These are phyloP conservation scores for Caradrina kadenii DNA, from an alignment of 2,888 invertebrate species.

Conservation along the genomic window DNA sequence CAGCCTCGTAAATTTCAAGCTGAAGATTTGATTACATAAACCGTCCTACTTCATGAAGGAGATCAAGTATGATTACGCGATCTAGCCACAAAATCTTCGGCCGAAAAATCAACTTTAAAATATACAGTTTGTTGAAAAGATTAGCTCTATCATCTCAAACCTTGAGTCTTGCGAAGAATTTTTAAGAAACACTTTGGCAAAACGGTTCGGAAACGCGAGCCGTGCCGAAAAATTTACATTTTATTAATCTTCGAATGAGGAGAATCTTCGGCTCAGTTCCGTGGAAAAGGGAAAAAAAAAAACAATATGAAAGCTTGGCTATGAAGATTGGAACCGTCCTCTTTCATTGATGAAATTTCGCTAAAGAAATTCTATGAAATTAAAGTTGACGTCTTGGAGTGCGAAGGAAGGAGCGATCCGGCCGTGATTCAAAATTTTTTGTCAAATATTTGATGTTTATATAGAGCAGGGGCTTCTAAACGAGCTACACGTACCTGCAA, in stretches of 20 bases:
- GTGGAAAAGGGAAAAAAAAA: slow-evolving; percentile 49
- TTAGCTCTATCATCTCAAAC: slow-evolving; percentile 59
- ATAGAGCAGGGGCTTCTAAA: neutral
- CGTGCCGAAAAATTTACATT: slow-evolving; percentile 76
- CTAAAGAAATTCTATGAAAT: slow-evolving; percentile 59
- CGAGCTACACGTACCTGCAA: neutral
- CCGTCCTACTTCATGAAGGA: slow-evolving; percentile 24
- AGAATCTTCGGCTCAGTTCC: slow-evolving; percentile 58
- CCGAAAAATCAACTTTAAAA: slow-evolving; percentile 59
- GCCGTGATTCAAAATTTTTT: slow-evolving; percentile 11
- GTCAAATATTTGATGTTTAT: slow-evolving; percentile 23
- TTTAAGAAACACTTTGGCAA: slow-evolving; percentile 64
- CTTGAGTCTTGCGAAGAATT: slow-evolving; percentile 51
- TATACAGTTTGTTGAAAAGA: slow-evolving; percentile 65
- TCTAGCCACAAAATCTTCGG: slow-evolving; percentile 33
- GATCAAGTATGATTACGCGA: slow-evolving; percentile 38
- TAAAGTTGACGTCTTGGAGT: slow-evolving; percentile 54
- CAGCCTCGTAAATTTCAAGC: slow-evolving; percentile 22
- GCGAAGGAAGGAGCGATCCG: slow-evolving; percentile 4
- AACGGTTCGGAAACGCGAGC: slow-evolving; percentile 70
- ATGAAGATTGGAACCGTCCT: slow-evolving; percentile 63
- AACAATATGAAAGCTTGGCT: slow-evolving; percentile 67
- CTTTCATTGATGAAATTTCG: slow-evolving; percentile 64
- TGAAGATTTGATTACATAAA: slow-evolving; percentile 57
- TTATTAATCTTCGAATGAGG: slow-evolving; percentile 77